Evolutionary conservation across 2,888 invertebrate genomes (phyloP), one percentile per base, ranked within the genome.

Genomic region (Rosalia funebris): DNA sequence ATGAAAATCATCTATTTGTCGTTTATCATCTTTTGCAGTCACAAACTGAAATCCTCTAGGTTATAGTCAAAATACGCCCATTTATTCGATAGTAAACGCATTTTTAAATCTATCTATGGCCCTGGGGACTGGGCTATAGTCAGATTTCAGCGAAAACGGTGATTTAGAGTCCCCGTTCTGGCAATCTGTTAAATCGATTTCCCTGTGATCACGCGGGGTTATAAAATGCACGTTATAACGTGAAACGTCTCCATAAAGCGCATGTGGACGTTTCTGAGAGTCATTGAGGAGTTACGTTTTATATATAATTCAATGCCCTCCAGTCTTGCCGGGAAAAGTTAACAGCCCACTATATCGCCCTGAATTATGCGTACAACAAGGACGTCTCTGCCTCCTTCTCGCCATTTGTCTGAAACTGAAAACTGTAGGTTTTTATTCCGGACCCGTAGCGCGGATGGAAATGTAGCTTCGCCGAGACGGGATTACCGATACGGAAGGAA

Each of bases 261-360:
- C 37, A 20, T 37, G 19, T 19, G 37, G 53, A 31, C 44, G 16
- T 16, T 16, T 53, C 44, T 5, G 12, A 3, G 47, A 34, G 32
- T n/a, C 34, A 17, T 34, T 47, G 14, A n/a, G n/a, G 12, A 42
- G 42, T 42, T 53, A 53, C 42, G 16, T 31, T 25, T 53, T 42
- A 42, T 53, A 53, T 42, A 53, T 53, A 53, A 53, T 53, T 53
- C 53, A 53, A 37, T 1, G 37, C 12, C 25, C 15, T 42, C 19
- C 50, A 19, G 37, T 16, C 17, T 17, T 12, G 34, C 19, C 11
- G 9, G 17, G 32, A 39, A 11, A 50, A 19, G 37, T 39, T 37
- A 50, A 50, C 37, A 20, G 50, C 39, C 11, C 17, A 16, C 17
- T 9, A 50, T 39, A 16, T 37, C 19, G 14, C 11, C 17, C 39